These are phyloP conservation scores for Hylia prasina DNA, from an alignment of 2,113 vertebrate genomes.

Conservation along the genomic window DNA sequence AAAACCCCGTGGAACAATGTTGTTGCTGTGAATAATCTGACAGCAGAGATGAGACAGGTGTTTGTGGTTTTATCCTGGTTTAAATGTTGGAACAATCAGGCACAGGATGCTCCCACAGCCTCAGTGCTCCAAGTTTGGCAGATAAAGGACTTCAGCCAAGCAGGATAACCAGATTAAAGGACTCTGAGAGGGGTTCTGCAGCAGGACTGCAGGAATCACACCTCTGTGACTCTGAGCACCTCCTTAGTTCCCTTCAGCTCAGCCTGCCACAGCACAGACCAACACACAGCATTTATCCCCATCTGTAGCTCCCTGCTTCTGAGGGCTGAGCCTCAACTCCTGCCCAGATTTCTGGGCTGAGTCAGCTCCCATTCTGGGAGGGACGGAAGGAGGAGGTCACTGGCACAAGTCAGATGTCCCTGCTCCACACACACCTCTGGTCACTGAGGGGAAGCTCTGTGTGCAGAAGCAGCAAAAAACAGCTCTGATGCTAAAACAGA, in stretches of 20 bases:
- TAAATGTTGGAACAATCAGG: background rate
- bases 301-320: background rate
- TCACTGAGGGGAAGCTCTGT: background rate
- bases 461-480: background rate
- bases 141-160: background rate
- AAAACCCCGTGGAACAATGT: background rate
- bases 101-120: background rate
- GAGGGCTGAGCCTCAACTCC: background rate
- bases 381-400: background rate
- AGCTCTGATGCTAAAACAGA: background rate
- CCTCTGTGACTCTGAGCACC: background rate
- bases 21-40: background rate
- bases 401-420: background rate
- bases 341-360: background rate
- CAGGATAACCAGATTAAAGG: background rate
- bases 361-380: background rate
- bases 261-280: background rate
- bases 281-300: background rate
- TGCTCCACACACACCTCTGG: background rate
- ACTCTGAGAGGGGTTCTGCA: background rate
- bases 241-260: background rate
- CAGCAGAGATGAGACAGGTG: background rate
- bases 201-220: background rate
- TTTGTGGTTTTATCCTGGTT: rapidly evolving
- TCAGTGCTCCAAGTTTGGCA: background rate